These are phyloP conservation scores for Prunella fulvescens DNA, from an alignment of 2,113 vertebrate species.

Conservation along the genomic window DNA sequence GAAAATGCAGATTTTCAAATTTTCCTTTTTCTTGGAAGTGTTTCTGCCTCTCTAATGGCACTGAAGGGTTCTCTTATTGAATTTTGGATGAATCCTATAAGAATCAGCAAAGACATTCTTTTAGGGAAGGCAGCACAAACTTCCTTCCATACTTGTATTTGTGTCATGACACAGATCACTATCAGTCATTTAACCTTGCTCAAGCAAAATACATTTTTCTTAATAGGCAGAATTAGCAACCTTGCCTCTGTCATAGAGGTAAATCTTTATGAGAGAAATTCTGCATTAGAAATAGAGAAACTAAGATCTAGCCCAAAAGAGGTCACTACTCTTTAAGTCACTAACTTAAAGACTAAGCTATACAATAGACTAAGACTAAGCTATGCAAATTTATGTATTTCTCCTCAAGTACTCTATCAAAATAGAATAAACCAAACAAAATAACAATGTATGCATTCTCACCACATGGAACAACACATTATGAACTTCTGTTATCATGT, in stretches of 20 bases:
- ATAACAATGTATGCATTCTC: neutral
- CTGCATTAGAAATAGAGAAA: neutral
- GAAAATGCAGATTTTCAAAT: constrained; percentile 34
- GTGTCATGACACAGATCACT: neutral
- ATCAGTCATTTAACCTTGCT: neutral
- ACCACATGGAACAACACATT: neutral
- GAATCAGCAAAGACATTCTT: neutral
- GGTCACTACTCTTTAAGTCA: neutral
- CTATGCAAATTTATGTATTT: neutral
- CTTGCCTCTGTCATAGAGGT: neutral
- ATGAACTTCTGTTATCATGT: neutral
- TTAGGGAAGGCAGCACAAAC: neutral
- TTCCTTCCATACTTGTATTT: neutral
- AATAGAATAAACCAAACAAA: neutral
- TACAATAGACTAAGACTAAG: neutral
- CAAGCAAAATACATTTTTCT: neutral
- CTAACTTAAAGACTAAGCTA: neutral
- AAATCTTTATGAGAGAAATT: neutral
- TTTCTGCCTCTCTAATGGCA: neutral
- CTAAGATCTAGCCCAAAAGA: neutral
- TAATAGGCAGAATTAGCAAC: neutral
- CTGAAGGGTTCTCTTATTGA: neutral
- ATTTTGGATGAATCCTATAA: constrained; percentile 1
- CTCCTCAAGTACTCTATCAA: neutral
- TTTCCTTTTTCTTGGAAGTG: constrained; percentile 42